Conservation (phyloP, 1,140 invertebrate species). For the Diabrotica virgifera region DNA sequence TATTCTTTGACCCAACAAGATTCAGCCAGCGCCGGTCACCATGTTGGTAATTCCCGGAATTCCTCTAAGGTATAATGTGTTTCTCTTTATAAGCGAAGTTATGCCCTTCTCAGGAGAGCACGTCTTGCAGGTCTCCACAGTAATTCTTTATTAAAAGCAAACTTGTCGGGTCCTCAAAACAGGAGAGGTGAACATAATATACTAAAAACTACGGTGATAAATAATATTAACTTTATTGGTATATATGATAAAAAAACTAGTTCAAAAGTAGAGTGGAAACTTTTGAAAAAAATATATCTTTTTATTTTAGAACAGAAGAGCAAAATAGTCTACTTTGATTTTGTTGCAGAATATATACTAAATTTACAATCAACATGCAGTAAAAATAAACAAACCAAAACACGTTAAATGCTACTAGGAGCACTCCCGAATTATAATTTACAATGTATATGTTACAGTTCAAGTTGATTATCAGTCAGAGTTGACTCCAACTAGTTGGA, state of each 20-base stretch:
- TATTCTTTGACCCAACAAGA: slow-evolving; percentile 37
- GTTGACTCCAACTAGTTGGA: no score
- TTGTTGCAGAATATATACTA: no score
- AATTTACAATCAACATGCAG: no score
- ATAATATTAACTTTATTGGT: slow-evolving; percentile 6
- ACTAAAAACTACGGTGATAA: slow-evolving; percentile 15
- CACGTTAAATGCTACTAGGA: no score
- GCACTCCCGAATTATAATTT: no score
- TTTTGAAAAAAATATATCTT: no score
- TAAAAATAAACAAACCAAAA: no score
- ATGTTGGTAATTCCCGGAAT: slow-evolving; percentile 35
- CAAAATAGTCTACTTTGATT: no score
- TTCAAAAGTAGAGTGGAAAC: background rate
- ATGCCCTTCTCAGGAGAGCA: slow-evolving; percentile 19
- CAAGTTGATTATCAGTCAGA: no score
- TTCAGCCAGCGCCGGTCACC: slow-evolving; percentile 28
- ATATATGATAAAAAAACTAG: background rate
- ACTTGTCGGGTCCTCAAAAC: slow-evolving; percentile 8
- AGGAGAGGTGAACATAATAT: background rate
- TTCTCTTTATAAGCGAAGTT: slow-evolving; percentile 30
- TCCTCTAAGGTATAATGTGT: slow-evolving; percentile 36
- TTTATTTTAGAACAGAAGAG: no score
- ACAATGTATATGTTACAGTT: no score
- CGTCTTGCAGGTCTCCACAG: slow-evolving; percentile 18
- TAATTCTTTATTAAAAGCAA: slow-evolving; percentile 20